phyloP scores from a whole-genome alignment of 2,888 invertebrate species.

The Hyposoter dolosus region DNA sequence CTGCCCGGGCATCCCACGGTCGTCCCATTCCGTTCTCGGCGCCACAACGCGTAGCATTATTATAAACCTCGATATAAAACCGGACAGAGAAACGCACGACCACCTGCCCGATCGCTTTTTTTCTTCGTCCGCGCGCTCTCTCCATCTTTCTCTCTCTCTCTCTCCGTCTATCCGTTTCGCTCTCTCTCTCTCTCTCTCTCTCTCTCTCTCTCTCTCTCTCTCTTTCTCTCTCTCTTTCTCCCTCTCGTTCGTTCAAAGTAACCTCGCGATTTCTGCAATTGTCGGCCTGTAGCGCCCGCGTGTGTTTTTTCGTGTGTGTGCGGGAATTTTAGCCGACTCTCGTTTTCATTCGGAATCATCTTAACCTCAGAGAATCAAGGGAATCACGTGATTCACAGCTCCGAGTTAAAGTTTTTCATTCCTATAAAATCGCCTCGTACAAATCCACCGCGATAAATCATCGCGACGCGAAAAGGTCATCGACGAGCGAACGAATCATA shows the following conservation, averaged over 20 bases:
- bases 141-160: constrained; percentile 28
- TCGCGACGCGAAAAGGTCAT: neutral
- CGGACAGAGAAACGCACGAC: constrained; percentile 70
- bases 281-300: constrained; percentile 8
- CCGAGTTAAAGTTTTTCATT: neutral
- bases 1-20: constrained; percentile 84
- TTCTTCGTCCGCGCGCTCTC: constrained; percentile 46
- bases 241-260: constrained; percentile 68
- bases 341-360: neutral
- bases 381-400: neutral
- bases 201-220: constrained; percentile 40
- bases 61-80: constrained; percentile 71
- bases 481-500: neutral
- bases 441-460: neutral
- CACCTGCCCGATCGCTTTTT: constrained; percentile 70
- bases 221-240: constrained; percentile 71
- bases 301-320: constrained; percentile 1
- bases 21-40: constrained; percentile 85
- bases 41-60: constrained; percentile 83
- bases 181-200: constrained; percentile 70
- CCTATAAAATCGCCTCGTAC: neutral
- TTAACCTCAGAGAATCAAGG: neutral
- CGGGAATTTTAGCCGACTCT: neutral
- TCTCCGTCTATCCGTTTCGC: neutral
- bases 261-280: constrained; percentile 53